Evolutionary conservation across 2,888 invertebrate species (phyloP), one percentile per base, ranked within the genome.

Genomic region (Nomada fabriciana): DNA sequence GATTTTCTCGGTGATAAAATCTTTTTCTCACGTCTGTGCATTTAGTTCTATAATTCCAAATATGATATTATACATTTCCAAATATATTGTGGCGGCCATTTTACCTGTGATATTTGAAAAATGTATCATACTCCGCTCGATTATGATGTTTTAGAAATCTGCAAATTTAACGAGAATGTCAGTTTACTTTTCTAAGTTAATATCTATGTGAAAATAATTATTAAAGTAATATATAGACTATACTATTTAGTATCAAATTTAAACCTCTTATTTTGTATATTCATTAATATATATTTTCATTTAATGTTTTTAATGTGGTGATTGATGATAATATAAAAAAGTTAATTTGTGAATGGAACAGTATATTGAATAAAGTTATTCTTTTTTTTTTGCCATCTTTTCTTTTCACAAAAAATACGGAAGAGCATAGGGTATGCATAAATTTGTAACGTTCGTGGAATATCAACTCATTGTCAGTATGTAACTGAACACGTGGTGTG

Each of bases 21-120:
- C 76, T 84, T 76, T 47, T 84, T 88, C 80, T 80, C 29, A 83
- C 86, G 85, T 87, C 88, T 89, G 84, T 86, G 92, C 92, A 92
- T 93, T 93, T 91, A 91, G 87, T 91, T 88, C 89, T 89, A 90
- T 85, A 86, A 87, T 84, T 87, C 86, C 84, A 84, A 88, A 88
- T 84, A 89, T 78, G 68, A 74, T 76, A 75, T 85, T 86, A 86
- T 80, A 77, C 81, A 76, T 78, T 84, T 83, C 80, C 72, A 83
- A 80, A 79, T 86, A 91, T 88, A 80, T 89, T 89, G 79, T 87
- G 86, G 88, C 87, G 84, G 91, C 91, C 92, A 92, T 93, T 90
- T 84, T 87, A 92, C 91, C 93, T 93, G 93, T 93, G 93, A 93
- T 93, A 93, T 89, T 91, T 88, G 87, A 89, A 79, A 85, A 80